Evolutionary conservation across 2,797 vertebrate species (phyloP).

Genomic region (Xyrichtys novacula): DNA sequence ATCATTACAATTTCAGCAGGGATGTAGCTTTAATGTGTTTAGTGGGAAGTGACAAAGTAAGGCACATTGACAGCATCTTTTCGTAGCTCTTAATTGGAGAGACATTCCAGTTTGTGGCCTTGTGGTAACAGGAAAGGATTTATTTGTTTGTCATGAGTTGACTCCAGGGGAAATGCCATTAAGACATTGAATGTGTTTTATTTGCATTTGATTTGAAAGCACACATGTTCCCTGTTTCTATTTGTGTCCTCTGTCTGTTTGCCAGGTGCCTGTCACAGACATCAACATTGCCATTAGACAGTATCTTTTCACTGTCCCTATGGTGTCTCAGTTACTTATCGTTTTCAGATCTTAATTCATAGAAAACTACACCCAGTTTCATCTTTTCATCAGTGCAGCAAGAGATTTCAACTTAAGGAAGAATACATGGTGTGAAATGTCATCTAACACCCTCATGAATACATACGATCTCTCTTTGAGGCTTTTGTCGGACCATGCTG

Average conservation of each 20-base stretch:
- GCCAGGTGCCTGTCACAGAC: constrained; percentile 43
- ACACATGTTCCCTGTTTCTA: constrained; percentile 35
- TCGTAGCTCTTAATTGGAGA: constrained; percentile 27
- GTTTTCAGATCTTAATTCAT: background rate
- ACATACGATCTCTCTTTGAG: constrained; percentile 22
- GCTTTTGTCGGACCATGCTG: constrained; percentile 45
- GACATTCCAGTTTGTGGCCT: constrained; percentile 46
- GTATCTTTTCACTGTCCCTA: background rate
- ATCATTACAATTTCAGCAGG: constrained; percentile 20
- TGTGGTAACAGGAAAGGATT: constrained; percentile 42
- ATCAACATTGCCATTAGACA: constrained; percentile 8
- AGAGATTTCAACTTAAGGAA: constrained; percentile 11
- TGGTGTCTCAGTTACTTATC: background rate
- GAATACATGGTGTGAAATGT: constrained; percentile 16
- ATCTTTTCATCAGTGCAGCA: constrained; percentile 2
- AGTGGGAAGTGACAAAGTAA: constrained; percentile 44
- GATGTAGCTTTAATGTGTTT: constrained; percentile 38
- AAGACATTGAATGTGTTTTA: constrained; percentile 33
- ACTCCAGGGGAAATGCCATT: constrained; percentile 37
- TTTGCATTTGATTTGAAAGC: constrained; percentile 41
- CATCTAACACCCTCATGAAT: constrained; percentile 6
- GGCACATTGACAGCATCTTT: constrained; percentile 13
- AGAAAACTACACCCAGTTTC: too few species aligned
- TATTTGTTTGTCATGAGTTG: constrained; percentile 50
- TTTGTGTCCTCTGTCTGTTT: constrained; percentile 39